These are phyloP conservation scores for Ctenodactylus gundi DNA, from an alignment of 2,113 vertebrate genomes.

Conservation along the genomic window DNA sequence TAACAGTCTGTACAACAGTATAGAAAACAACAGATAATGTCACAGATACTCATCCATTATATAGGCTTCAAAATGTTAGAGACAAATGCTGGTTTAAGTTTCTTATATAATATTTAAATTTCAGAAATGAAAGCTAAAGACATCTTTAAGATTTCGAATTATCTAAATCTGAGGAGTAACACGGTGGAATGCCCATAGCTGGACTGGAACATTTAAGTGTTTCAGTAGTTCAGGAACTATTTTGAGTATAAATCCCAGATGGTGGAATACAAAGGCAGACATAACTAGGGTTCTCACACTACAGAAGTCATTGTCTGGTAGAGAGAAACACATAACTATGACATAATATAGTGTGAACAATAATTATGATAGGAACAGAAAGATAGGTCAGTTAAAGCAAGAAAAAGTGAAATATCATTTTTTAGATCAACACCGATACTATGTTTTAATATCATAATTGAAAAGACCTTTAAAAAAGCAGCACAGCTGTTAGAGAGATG, in stretches of 20 bases:
- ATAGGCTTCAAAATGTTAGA: not conserved
- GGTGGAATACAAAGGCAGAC: not conserved
- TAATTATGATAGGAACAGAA: not conserved
- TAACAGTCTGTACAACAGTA: not conserved
- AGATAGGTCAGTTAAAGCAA: not conserved
- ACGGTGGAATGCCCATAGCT: not conserved
- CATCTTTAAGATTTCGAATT: not conserved
- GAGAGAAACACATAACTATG: not conserved
- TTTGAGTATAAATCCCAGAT: not conserved
- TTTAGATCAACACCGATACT: not conserved
- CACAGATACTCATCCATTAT: not conserved
- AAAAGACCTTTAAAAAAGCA: not conserved
- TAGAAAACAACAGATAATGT: not conserved
- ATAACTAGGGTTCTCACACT: not conserved
- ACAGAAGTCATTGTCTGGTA: not conserved
- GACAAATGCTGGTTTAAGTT: not conserved
- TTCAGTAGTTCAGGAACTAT: not conserved
- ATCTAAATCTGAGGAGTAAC: not conserved
- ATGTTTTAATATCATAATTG: not conserved
- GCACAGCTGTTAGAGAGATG: not conserved
- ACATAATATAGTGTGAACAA: not conserved
- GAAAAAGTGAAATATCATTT: not conserved
- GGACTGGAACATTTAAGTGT: not conserved
- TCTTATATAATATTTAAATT: not conserved
- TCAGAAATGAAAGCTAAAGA: conserved; percentile 27